Evolutionary conservation across 2,113 vertebrate genomes (phyloP).

Genomic region (Mesoclemmys tuberculata): DNA sequence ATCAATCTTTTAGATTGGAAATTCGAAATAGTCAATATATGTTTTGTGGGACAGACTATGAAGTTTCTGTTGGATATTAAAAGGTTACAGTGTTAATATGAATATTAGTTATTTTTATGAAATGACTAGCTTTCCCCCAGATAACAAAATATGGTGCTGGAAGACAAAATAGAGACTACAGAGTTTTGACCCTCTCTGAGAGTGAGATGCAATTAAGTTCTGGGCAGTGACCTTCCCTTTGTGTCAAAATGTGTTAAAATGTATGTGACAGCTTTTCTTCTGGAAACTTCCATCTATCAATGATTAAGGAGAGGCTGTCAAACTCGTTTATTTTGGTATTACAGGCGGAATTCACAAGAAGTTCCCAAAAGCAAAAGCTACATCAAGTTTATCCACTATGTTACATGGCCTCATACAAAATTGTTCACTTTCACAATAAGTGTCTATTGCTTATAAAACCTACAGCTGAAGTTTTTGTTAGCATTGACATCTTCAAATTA

Average conservation of each 20-base stretch:
- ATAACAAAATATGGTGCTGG: neutral
- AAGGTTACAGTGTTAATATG: accelerated
- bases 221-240: slow-evolving; percentile 51
- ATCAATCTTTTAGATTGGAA: neutral
- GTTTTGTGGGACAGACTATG: neutral
- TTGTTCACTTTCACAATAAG: neutral
- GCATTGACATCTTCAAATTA: neutral
- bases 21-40: neutral
- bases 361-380: slow-evolving; percentile 1
- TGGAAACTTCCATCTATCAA: slow-evolving; percentile 24
- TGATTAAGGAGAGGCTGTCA: slow-evolving; percentile 50
- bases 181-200: neutral
- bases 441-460: slow-evolving; percentile 1
- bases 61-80: neutral
- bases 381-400: neutral
- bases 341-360: slow-evolving; percentile 3
- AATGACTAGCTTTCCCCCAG: slow-evolving; percentile 11
- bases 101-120: neutral
- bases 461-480: neutral
- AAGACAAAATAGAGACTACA: neutral
- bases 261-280: slow-evolving; percentile 40
- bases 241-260: slow-evolving; percentile 43
- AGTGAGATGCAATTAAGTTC: slow-evolving; percentile 38
- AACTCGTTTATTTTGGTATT: slow-evolving; percentile 35
- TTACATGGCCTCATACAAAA: neutral